A percentile compares a stretch with the other conserved stretches of the same genome.
These are phyloP conservation scores for Eurytoma adleriae DNA, from an alignment of 2,888 invertebrate species.

Conservation along the genomic window DNA sequence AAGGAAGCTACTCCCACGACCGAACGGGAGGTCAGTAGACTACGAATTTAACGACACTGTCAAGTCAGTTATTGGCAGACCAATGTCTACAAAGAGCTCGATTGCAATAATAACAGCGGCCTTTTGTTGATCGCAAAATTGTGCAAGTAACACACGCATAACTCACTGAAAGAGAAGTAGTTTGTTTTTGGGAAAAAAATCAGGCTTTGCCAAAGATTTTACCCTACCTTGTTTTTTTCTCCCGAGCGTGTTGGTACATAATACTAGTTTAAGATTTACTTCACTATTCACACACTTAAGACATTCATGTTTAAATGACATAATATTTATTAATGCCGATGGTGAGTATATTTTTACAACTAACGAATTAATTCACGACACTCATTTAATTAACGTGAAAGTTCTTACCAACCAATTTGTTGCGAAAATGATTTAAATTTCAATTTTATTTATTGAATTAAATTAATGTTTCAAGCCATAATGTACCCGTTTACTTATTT, in stretches of 20 bases:
- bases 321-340: conserved; percentile 45
- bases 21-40: conserved; percentile 76
- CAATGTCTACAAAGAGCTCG: conserved; percentile 74
- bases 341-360: conserved; percentile 53
- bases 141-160: conserved; percentile 45
- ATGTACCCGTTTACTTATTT: neutral
- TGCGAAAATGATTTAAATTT: conserved; percentile 42
- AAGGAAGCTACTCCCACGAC: conserved; percentile 68
- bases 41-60: conserved; percentile 61
- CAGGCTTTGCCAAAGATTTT: conserved; percentile 7
- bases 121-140: conserved; percentile 17
- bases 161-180: conserved; percentile 32
- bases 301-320: conserved; percentile 22
- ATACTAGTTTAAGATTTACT: conserved; percentile 44
- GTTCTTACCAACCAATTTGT: neutral
- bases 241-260: conserved; percentile 33
- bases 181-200: conserved; percentile 25
- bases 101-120: conserved; percentile 54
- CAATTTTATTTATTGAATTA: neutral
- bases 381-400: conserved; percentile 36
- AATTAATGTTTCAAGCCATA: neutral
- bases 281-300: conserved; percentile 19
- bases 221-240: conserved; percentile 35
- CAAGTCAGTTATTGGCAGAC: conserved; percentile 63
- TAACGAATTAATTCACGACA: conserved; percentile 53